phyloP scores from a whole-genome alignment of 2,888 invertebrate genomes.

The Drosophila maculinotata region DNA sequence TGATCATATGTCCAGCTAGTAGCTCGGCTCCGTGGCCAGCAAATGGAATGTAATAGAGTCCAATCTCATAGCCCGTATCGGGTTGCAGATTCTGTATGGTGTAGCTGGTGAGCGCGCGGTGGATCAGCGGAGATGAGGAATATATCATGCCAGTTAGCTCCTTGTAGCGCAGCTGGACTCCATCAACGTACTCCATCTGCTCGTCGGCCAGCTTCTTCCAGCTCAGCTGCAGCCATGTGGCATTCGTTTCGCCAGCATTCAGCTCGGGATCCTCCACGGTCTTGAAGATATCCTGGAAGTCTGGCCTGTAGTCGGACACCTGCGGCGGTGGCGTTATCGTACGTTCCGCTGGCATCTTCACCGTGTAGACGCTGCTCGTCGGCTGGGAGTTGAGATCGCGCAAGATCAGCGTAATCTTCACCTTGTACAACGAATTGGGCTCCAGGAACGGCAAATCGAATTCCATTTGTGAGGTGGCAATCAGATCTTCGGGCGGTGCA shows the following conservation, averaged over 20 bases:
- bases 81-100: constrained; percentile 92
- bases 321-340: constrained; percentile 85
- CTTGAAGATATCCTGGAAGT: constrained; percentile 85
- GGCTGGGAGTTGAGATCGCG: constrained; percentile 92
- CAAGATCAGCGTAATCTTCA: constrained; percentile 92
- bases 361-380: constrained; percentile 90
- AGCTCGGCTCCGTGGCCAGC: constrained; percentile 92
- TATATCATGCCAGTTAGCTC: constrained; percentile 93
- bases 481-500: constrained; percentile 93
- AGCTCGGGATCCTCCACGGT: constrained; percentile 90
- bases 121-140: constrained; percentile 93
- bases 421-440: constrained; percentile 92
- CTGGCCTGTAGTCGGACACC: constrained; percentile 83
- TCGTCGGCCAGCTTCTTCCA: constrained; percentile 94
- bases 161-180: constrained; percentile 94
- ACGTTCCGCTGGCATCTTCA: constrained; percentile 88
- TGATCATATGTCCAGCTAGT: constrained; percentile 89
- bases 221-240: constrained; percentile 91
- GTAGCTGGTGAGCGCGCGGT: constrained; percentile 91
- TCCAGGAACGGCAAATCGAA: constrained; percentile 92
- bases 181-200: constrained; percentile 94
- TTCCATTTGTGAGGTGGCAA: constrained; percentile 94
- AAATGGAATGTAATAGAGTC: constrained; percentile 93
- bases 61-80: constrained; percentile 92
- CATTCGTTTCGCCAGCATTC: constrained; percentile 90